Base-by-base conservation (phyloP, 2,888 invertebrate genomes). In the Sipunculus nudus region DNA sequence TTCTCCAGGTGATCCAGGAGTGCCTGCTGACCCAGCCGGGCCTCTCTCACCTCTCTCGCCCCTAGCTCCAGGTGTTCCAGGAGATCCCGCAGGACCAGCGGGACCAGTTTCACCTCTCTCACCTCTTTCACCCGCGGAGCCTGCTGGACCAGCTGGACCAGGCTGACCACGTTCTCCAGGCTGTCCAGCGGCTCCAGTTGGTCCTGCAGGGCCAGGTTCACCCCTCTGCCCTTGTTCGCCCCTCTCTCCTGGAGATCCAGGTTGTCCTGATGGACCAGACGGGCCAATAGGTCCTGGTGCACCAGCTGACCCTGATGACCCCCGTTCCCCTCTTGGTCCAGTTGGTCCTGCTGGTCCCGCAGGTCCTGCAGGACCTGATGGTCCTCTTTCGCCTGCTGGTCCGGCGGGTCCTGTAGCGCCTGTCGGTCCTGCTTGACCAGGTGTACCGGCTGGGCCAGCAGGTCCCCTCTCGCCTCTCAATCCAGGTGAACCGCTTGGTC, bases 401-500 rank as follows among this genome's bases (percentile, higher is more conserved):
- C 56, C 1, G 23, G 38, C 10, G 38, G 16, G 16, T 13, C 38
- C 38, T 35, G 38, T 10, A 13, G 16, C 19, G 13, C 54, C 54
- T 48, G 16, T n/a, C 29, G 28, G 31, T 35, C 35, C 35, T 35
- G 35, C 35, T 35, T 35, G 35, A 25, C 65, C 65, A 10, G 35
- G 26, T 23, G 59, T n/a, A 35, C 61, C 63, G 43, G 40, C 39
- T 1, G 35, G n/a, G 47, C 57, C 57, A 50, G 41, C 8, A 23
- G 28, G 3, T 28, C 57, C 57, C 16, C 16, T 8, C 35, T 35
- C 39, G 35, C 52, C 52, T 6, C 21, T 23, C 38, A 46, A 25
- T 35, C 65, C 64, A 43, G 58, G 38, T 1, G 23, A 13, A 21
- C 68, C 68, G 23, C 31, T n/a, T 6, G 43, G 59, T 41, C 69